Evolutionary conservation across 2,113 vertebrate species (phyloP).

Genomic region (Bungarus multicinctus): DNA sequence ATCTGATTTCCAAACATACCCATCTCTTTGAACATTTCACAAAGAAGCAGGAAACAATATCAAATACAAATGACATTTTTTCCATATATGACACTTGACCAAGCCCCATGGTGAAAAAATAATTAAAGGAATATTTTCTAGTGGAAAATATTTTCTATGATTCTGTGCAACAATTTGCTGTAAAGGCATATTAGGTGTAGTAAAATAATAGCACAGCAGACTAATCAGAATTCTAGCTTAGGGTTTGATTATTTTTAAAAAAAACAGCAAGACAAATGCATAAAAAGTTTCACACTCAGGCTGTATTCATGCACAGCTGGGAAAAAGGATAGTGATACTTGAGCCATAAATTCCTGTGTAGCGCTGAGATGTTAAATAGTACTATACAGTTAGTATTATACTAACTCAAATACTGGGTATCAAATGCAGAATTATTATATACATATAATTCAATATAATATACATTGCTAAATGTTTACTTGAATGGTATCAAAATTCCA

Average conservation of each 20-base stretch:
- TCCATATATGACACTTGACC: not conserved
- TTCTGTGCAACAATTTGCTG: not conserved
- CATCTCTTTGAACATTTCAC: not conserved
- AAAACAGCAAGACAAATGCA: not conserved
- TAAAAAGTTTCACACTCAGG: not conserved
- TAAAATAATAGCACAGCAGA: not conserved
- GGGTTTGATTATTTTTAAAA: not conserved
- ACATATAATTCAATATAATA: not conserved
- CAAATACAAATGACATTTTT: not conserved
- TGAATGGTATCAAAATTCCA: not conserved
- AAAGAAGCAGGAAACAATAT: slow-evolving; percentile 14
- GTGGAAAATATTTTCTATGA: slow-evolving; percentile 12
- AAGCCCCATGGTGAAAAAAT: not conserved
- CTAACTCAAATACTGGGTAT: not conserved
- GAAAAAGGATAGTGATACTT: not conserved
- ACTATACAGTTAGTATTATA: not conserved
- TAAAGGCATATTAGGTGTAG: not conserved
- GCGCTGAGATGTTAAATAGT: not conserved
- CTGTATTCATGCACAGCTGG: not conserved
- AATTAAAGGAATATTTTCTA: not conserved
- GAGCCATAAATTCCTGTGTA: not conserved
- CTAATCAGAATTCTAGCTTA: not conserved
- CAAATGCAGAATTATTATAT: not conserved
- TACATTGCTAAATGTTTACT: not conserved
- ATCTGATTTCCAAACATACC: not conserved